These are phyloP conservation scores for Asteroscopus sphinx DNA, from an alignment of 2,888 invertebrate genomes.

Conservation along the genomic window DNA sequence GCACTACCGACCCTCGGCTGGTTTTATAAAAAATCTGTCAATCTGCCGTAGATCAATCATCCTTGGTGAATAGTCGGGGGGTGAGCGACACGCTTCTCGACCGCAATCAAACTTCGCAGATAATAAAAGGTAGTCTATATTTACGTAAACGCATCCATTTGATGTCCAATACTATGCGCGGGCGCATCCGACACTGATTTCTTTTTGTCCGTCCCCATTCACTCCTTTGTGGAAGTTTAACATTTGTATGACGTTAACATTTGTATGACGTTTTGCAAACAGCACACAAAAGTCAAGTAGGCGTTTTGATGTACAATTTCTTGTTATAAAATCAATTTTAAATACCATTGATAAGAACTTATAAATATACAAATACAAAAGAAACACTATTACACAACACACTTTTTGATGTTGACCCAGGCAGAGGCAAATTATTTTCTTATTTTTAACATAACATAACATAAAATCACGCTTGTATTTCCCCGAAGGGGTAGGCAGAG, in stretches of 20 bases:
- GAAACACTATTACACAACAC: no score
- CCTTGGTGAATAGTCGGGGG: conserved; percentile 83
- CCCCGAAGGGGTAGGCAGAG: no score
- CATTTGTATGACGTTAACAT: conserved; percentile 78
- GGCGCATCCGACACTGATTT: conserved; percentile 79
- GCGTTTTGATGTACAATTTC: conserved; percentile 63
- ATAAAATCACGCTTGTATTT: no score
- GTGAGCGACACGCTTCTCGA: conserved; percentile 74
- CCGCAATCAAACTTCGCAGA: conserved; percentile 85
- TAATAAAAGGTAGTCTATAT: conserved; percentile 86
- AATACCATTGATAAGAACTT: no score
- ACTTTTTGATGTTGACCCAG: no score
- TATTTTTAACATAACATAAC: no score
- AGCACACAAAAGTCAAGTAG: conserved; percentile 73
- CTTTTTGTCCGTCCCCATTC: conserved; percentile 69
- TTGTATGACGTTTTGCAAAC: conserved; percentile 79
- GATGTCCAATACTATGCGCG: conserved; percentile 84
- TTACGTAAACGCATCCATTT: conserved; percentile 88
- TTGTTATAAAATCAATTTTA: not conserved
- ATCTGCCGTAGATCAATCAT: conserved; percentile 89
- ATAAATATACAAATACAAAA: no score
- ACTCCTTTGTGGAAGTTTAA: conserved; percentile 69
- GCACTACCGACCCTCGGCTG: conserved; percentile 81
- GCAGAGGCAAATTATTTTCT: no score
- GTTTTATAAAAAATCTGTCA: conserved; percentile 89